phyloP scores from a whole-genome alignment of 2,888 invertebrate species.

The Cheilosia soror region DNA sequence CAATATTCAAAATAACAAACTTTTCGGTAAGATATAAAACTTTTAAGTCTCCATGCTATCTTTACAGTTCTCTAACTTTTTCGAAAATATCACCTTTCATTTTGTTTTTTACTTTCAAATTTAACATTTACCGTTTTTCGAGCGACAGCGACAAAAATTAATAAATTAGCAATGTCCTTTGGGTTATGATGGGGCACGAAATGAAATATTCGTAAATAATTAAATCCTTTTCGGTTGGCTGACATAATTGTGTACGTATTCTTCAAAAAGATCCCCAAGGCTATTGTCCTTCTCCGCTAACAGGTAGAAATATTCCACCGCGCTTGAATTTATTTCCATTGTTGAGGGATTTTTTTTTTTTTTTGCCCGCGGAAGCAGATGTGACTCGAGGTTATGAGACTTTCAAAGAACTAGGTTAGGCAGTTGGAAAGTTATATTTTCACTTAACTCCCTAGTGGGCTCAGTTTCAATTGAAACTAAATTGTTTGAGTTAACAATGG shows the following conservation, averaged over 20 bases:
- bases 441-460: neutral
- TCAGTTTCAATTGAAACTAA: no score
- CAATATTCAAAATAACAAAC: neutral
- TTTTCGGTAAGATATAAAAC: conserved; percentile 25
- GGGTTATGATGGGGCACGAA: conserved; percentile 2
- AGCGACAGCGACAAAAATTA: neutral
- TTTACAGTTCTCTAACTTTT: neutral
- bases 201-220: conserved; percentile 37
- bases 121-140: neutral
- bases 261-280: conserved; percentile 8
- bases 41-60: conserved; percentile 13
- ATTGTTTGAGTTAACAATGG: neutral
- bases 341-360: neutral
- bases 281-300: neutral
- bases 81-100: neutral
- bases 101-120: conserved; percentile 1
- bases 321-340: conserved; percentile 12
- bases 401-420: conserved; percentile 24
- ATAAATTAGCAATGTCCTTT: conserved; percentile 25
- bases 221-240: conserved; percentile 29
- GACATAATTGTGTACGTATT: conserved; percentile 6
- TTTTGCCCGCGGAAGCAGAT: conserved; percentile 4
- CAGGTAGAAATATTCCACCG: neutral
- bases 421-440: conserved; percentile 14
- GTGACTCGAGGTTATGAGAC: neutral